A percentile compares a stretch with the other conserved stretches of the same genome.
Conservation (phyloP, 2,113 vertebrate genomes). For the Macroglossus sobrinus region DNA sequence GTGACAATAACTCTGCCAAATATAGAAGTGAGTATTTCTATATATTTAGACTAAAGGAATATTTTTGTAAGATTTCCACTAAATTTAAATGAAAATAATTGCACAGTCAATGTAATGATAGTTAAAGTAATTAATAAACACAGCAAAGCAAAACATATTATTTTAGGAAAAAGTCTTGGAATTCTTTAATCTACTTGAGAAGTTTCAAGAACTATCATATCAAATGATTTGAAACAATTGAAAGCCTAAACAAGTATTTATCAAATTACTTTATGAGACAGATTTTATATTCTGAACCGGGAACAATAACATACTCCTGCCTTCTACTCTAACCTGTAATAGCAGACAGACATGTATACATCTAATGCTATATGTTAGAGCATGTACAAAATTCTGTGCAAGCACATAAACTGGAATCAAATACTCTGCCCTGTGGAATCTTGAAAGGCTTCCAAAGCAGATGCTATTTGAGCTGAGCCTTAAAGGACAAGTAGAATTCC, state of each 20-base stretch:
- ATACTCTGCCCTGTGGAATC: not conserved
- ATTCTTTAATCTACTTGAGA: not conserved
- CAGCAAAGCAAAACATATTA: not conserved
- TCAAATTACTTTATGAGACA: constrained; percentile 17
- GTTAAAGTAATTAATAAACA: not conserved
- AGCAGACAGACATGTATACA: not conserved
- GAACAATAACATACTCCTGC: not conserved
- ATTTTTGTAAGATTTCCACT: not conserved
- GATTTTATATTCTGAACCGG: not conserved
- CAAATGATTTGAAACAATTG: constrained; percentile 14
- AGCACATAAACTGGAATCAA: not conserved
- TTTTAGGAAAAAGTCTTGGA: not conserved
- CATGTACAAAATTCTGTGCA: constrained; percentile 4
- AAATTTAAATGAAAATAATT: constrained; percentile 33
- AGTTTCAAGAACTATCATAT: constrained; percentile 1
- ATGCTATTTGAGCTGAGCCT: not conserved
- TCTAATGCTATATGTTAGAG: not conserved
- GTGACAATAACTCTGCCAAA: constrained; percentile 98
- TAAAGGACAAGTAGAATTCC: not conserved
- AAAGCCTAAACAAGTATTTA: not conserved
- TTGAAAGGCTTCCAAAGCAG: constrained; percentile 4
- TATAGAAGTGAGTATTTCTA: constrained; percentile 89
- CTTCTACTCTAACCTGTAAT: not conserved
- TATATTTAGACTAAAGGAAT: not conserved
- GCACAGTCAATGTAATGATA: not conserved